These are phyloP conservation scores for Calonectris borealis DNA, from an alignment of 2,113 vertebrate species.

Conservation along the genomic window DNA sequence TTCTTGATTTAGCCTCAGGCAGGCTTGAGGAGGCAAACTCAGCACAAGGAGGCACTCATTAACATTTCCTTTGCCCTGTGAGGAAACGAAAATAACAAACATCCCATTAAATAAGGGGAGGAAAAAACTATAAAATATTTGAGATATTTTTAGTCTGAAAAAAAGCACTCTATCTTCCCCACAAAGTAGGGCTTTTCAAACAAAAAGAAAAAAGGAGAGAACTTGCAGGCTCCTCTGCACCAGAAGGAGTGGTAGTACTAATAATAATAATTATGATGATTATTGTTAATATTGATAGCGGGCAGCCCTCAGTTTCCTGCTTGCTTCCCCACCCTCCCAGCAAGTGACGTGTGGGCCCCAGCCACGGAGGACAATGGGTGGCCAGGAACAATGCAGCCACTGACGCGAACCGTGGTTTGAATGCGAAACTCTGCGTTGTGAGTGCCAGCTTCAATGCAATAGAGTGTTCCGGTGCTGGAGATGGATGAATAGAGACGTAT, in stretches of 20 bases:
- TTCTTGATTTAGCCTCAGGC: not conserved
- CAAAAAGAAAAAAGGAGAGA: not conserved
- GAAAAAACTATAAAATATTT: not conserved
- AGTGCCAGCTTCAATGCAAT: slow-evolving; percentile 10
- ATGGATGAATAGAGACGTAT: slow-evolving; percentile 10
- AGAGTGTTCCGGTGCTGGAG: slow-evolving; percentile 9
- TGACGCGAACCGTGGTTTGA: not conserved
- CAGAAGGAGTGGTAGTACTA: not conserved
- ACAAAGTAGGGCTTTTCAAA: not conserved
- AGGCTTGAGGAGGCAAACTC: not conserved
- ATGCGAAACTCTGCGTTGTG: not conserved
- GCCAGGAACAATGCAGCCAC: slow-evolving; percentile 1
- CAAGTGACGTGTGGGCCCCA: not conserved
- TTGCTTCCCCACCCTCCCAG: not conserved
- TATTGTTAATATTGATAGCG: not conserved
- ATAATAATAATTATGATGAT: not conserved
- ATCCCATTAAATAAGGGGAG: not conserved
- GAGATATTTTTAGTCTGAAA: slow-evolving; percentile 13
- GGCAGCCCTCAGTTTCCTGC: not conserved
- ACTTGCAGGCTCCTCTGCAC: not conserved
- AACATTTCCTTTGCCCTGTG: not conserved
- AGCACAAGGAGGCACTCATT: not conserved
- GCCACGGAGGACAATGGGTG: not conserved
- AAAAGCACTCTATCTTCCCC: not conserved
- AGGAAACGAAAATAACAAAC: not conserved